Evolutionary conservation across 1,140 invertebrate species (phyloP).

Genomic region (Cydia pomonella): DNA sequence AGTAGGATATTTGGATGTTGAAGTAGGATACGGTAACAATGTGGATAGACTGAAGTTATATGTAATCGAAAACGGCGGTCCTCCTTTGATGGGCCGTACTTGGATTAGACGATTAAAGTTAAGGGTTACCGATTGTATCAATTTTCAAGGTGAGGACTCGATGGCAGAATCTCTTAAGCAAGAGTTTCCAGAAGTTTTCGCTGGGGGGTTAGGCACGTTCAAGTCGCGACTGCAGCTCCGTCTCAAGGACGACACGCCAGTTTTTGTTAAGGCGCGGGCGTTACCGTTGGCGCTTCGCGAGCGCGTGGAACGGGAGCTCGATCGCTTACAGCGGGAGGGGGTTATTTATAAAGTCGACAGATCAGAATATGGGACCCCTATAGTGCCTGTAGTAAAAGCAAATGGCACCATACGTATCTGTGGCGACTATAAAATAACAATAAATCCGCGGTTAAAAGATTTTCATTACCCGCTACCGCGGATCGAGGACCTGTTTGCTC

Average conservation of each 20-base stretch:
- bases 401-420: background rate
- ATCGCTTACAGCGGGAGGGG: background rate
- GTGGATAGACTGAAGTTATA: slow-evolving; percentile 36
- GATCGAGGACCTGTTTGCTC: too few species aligned
- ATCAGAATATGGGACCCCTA: slow-evolving; percentile 21
- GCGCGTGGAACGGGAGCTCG: slow-evolving; percentile 10
- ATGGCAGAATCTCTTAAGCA: background rate
- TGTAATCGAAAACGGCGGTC: slow-evolving; percentile 41
- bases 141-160: slow-evolving; percentile 33
- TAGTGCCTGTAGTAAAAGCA: slow-evolving; percentile 8
- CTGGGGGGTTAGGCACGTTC: slow-evolving; percentile 37
- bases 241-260: slow-evolving; percentile 34
- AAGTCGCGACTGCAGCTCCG: slow-evolving; percentile 7
- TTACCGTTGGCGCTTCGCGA: slow-evolving; percentile 9
- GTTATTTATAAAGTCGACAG: background rate
- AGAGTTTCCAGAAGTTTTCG: slow-evolving; percentile 43
- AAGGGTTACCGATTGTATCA: slow-evolving; percentile 39
- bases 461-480: too few species aligned
- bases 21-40: slow-evolving; percentile 34
- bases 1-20: slow-evolving; percentile 41
- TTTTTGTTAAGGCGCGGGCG: background rate
- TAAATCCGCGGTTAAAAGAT: background rate
- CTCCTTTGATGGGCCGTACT: slow-evolving; percentile 43
- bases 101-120: slow-evolving; percentile 39
- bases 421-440: background rate